phyloP scores from a whole-genome alignment of 2,113 vertebrate genomes.

The Fregetta grallaria region DNA sequence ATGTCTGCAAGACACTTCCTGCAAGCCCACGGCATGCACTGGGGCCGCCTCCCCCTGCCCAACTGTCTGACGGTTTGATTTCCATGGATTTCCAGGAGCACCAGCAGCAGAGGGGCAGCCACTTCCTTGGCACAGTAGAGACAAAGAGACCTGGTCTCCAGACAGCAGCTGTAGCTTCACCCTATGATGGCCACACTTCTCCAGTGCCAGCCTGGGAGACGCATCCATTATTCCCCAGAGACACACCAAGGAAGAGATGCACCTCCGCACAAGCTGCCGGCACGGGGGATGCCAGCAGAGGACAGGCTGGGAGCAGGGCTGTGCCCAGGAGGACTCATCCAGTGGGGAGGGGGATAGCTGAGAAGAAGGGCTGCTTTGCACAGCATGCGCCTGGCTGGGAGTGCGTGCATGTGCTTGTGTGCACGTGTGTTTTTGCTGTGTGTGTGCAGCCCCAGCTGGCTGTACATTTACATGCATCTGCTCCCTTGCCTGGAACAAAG shows the following conservation, averaged over 20 bases:
- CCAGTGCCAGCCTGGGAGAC: background rate
- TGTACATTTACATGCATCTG: background rate
- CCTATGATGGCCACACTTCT: background rate
- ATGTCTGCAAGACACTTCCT: background rate
- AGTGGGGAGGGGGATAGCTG: background rate
- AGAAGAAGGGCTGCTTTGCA: background rate
- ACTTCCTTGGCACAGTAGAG: background rate
- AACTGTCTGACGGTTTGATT: background rate
- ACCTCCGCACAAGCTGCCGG: background rate
- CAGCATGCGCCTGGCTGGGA: background rate
- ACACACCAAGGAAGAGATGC: background rate
- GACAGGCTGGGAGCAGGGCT: background rate
- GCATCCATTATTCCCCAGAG: background rate
- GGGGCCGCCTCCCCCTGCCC: background rate
- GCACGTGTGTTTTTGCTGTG: slow-evolving; percentile 4
- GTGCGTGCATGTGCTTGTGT: background rate
- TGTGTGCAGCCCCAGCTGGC: slow-evolving; percentile 36
- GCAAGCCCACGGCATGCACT: background rate
- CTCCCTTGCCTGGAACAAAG: slow-evolving; percentile 34
- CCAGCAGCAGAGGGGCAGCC: background rate
- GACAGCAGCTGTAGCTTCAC: background rate
- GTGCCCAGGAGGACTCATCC: background rate
- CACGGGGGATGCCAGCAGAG: background rate
- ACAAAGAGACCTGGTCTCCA: background rate
- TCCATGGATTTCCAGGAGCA: background rate